Base-by-base conservation (phyloP, 2,888 invertebrate species). In the Troilus luridus region DNA sequence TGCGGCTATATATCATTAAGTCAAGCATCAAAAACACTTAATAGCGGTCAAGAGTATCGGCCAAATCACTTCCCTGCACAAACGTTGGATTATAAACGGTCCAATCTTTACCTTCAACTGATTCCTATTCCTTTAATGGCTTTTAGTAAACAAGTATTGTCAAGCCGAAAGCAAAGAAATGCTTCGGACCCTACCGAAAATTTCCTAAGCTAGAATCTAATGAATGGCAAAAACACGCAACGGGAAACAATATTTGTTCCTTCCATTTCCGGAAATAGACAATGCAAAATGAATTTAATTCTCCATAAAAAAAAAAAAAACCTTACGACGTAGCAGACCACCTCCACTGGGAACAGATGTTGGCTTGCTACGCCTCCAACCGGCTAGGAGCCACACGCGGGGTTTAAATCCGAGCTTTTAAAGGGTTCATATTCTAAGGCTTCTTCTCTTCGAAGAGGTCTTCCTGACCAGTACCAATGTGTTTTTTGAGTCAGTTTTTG, bases 281-380 rank as follows among this genome's bases (percentile, higher is more conserved):
- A 77, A 41, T 77, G 72, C 72, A 77, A 77, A 77, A 77, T 72
- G 41, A 41, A 7, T 77, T 72, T 77, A 77, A 77, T 41, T 41
- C 7, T 41, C 7, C n/a, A 0, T 6, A 11, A 12, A 24, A 67
- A 27, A 27, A 72, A 41, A 27, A n/a, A 10, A 8, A 1, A 41
- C 27, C 3, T 56, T 41, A n/a, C n/a, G 54, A n/a, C 0, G n/a
- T 2, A 1, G 8, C 21, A 7, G 41, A 41, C 1, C 67, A 85
- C 85, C 85, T 85, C 85, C 85, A 85, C 56, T 58, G 5, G 10
- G 21, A 58, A 12, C 85, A 85, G 85, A 85, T 85, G 85, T 58
- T 56, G 56, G n/a, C 21, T 58, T 85, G 85, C 56, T 85, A 85
- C 85, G 85, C 21, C 12, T 85, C 85, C 85, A 85, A 58, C 85